Evolutionary conservation across 2,888 invertebrate species (phyloP).

Genomic region (Syrphus vitripennis): DNA sequence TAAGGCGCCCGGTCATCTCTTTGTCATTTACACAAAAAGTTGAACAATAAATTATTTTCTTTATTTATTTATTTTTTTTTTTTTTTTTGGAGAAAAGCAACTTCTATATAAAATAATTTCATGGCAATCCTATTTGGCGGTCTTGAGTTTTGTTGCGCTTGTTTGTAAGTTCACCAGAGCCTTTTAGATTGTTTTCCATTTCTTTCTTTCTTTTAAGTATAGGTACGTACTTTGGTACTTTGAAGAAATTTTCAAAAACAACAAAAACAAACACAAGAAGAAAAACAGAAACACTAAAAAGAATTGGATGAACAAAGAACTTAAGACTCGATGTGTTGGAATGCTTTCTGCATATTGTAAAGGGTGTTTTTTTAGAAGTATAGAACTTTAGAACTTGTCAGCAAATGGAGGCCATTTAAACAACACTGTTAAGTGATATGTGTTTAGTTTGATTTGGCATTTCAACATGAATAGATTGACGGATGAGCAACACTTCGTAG

Average conservation of each 20-base stretch:
- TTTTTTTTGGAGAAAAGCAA: not conserved
- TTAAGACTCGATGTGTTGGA: not conserved
- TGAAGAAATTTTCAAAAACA: no score
- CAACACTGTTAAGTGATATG: no score
- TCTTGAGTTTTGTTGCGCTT: not conserved
- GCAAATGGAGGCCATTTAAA: no score
- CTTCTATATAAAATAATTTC: not conserved
- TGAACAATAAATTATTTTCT: slow-evolving; percentile 29
- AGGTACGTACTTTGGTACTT: no score
- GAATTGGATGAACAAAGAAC: not conserved
- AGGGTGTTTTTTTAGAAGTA: no score
- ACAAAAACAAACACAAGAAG: not conserved
- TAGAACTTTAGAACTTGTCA: no score
- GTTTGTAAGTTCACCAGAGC: not conserved
- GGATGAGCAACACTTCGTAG: no score
- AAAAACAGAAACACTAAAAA: not conserved
- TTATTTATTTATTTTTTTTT: not conserved
- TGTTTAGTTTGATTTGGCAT: no score
- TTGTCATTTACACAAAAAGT: slow-evolving; percentile 44
- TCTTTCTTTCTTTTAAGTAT: no score
- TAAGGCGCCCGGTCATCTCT: slow-evolving; percentile 11
- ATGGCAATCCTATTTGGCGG: no score
- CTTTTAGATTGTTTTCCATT: no score
- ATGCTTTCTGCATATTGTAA: not conserved
- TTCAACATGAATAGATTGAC: no score